Percentiles rank a stretch among this genome's conserved stretches.
These are phyloP conservation scores for Mactromeris polynyma DNA, from an alignment of 2,888 invertebrate genomes.

Conservation along the genomic window DNA sequence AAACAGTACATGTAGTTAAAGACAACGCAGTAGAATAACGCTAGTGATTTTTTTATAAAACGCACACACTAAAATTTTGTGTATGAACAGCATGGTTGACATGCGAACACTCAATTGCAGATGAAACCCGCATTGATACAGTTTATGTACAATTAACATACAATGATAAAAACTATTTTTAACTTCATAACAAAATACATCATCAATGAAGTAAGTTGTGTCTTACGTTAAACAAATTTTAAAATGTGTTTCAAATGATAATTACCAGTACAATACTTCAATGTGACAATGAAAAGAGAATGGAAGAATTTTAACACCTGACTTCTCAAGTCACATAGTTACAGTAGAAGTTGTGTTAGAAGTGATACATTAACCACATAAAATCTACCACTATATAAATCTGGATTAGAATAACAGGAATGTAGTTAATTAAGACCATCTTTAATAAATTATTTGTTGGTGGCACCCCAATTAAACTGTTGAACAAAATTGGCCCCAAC, in stretches of 20 bases:
- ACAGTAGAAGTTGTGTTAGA: background rate
- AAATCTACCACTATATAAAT: background rate
- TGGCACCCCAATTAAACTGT: no score
- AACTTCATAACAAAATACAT: background rate
- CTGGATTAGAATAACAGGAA: conserved; percentile 1
- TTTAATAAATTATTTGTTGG: no score
- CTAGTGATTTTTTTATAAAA: no score
- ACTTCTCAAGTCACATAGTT: background rate
- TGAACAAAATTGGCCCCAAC: no score
- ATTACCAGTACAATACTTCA: background rate
- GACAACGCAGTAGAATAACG: no score
- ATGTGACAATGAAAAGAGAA: background rate
- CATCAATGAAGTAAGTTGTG: background rate
- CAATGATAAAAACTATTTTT: background rate
- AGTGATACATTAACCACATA: background rate
- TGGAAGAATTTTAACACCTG: no score
- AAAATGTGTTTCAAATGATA: background rate
- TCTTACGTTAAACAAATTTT: background rate
- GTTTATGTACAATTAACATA: background rate
- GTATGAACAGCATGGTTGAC: background rate
- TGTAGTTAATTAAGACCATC: background rate
- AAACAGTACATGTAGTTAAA: background rate
- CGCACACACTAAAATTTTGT: no score
- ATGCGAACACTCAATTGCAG: background rate
- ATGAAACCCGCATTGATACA: background rate